These are phyloP conservation scores for Teinopalpus imperialis DNA, from an alignment of 2,888 invertebrate species.

Conservation along the genomic window DNA sequence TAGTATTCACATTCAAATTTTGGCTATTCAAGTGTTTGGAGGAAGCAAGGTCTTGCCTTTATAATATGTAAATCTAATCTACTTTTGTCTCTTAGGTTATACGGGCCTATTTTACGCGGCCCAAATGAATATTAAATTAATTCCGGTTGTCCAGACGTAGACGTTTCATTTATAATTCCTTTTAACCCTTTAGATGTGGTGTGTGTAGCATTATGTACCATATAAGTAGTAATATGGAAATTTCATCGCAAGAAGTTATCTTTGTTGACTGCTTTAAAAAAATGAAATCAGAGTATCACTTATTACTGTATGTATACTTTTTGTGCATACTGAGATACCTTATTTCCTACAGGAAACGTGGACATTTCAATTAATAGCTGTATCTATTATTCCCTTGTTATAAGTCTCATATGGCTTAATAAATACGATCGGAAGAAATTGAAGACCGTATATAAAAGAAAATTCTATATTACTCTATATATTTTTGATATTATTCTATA, in stretches of 20 bases:
- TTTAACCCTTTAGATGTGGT: constrained; percentile 43
- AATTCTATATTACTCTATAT: too few relatives aligned
- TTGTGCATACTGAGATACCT: too few relatives aligned
- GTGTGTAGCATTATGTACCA: not conserved
- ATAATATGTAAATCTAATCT: constrained; percentile 46
- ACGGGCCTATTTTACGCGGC: constrained; percentile 41
- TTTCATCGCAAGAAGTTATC: not conserved
- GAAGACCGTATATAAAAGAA: too few relatives aligned
- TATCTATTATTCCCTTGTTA: too few relatives aligned
- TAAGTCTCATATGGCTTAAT: too few relatives aligned
- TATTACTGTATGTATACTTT: too few relatives aligned
- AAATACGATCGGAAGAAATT: too few relatives aligned
- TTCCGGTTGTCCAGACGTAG: constrained; percentile 41
- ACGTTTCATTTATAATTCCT: constrained; percentile 55
- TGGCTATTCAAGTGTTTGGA: constrained; percentile 19
- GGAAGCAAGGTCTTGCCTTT: constrained; percentile 23
- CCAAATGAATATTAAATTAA: constrained; percentile 53
- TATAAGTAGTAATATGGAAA: not conserved
- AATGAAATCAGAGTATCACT: too few relatives aligned
- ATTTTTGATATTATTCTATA: too few relatives aligned
- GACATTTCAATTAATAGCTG: too few relatives aligned
- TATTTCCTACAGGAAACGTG: too few relatives aligned
- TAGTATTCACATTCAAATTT: constrained; percentile 15
- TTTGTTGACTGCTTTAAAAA: not conserved
- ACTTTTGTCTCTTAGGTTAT: constrained; percentile 45